phyloP scores from a whole-genome alignment of 1,140 invertebrate genomes.

The Oppia nitens region DNA sequence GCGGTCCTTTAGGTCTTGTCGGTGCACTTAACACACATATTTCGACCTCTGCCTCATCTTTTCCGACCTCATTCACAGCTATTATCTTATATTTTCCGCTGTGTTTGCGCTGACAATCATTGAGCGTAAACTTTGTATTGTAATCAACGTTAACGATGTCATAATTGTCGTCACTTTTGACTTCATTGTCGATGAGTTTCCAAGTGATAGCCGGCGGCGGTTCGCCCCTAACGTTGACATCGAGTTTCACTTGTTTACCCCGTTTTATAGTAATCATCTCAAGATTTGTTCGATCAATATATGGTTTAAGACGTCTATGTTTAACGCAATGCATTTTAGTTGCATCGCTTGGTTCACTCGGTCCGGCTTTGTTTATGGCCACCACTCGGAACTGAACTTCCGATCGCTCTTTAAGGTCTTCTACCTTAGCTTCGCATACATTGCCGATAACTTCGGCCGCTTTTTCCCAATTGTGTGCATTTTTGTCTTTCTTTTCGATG shows the following conservation, averaged over 20 bases:
- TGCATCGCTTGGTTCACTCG: slow-evolving; percentile 60
- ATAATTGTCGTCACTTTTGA: neutral
- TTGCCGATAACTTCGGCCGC: slow-evolving; percentile 61
- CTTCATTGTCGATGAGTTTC: slow-evolving; percentile 39
- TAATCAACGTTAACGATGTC: slow-evolving; percentile 28
- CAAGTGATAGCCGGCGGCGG: slow-evolving; percentile 83
- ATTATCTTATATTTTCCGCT: slow-evolving; percentile 79
- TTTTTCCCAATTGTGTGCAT: slow-evolving; percentile 63
- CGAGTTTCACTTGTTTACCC: slow-evolving; percentile 74
- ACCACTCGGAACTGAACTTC: slow-evolving; percentile 76
- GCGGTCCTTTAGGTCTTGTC: slow-evolving; percentile 23
- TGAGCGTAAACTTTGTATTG: slow-evolving; percentile 46
- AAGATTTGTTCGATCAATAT: slow-evolving; percentile 67
- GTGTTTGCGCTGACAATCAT: slow-evolving; percentile 66
- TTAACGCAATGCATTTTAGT: slow-evolving; percentile 12
- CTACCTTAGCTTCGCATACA: slow-evolving; percentile 62
- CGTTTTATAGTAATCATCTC: slow-evolving; percentile 78
- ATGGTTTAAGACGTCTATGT: slow-evolving; percentile 82
- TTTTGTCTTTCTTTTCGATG: slow-evolving; percentile 88
- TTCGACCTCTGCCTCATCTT: slow-evolving; percentile 79
- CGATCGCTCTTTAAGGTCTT: slow-evolving; percentile 78
- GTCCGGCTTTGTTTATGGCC: slow-evolving; percentile 90
- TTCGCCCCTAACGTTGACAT: slow-evolving; percentile 85
- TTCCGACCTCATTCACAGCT: slow-evolving; percentile 76
- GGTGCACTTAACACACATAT: slow-evolving; percentile 42